These are phyloP conservation scores for Nettapus auritus DNA, from an alignment of 2,113 vertebrate species.

Conservation along the genomic window DNA sequence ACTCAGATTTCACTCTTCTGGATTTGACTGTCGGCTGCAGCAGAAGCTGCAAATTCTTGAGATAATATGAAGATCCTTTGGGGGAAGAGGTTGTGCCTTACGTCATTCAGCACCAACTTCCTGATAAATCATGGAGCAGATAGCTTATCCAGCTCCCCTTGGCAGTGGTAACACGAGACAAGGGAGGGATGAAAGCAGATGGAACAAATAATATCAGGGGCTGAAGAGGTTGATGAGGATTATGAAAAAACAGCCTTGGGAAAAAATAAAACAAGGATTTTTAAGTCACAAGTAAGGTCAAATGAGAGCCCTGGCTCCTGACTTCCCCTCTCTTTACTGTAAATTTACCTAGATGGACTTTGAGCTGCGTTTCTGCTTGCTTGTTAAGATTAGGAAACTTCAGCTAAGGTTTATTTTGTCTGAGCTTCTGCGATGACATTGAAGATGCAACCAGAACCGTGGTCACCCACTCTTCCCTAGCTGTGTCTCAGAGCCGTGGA, in stretches of 20 bases:
- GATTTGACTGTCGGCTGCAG: constrained; percentile 2
- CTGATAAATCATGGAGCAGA: constrained; percentile 47
- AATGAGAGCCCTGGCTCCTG: background rate
- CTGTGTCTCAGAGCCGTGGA: background rate
- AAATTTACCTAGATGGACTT: accelerated
- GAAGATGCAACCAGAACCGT: background rate
- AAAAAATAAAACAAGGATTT: background rate
- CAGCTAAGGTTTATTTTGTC: background rate
- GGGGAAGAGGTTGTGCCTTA: constrained; percentile 50
- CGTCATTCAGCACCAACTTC: constrained; percentile 13
- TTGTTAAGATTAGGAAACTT: background rate
- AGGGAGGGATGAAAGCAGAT: background rate
- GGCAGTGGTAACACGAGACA: background rate
- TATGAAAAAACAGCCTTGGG: background rate
- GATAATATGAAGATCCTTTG: constrained; percentile 35
- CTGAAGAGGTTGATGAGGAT: background rate
- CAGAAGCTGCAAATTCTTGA: constrained; percentile 63
- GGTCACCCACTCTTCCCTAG: background rate
- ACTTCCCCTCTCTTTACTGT: background rate
- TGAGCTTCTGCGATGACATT: background rate
- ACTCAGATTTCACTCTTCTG: constrained; percentile 19
- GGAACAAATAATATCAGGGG: background rate
- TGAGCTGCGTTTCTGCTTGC: background rate
- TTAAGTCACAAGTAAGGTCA: background rate
- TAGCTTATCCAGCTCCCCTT: background rate